Evolutionary conservation across 2,113 vertebrate genomes (phyloP), one percentile per base, ranked within the genome.

Genomic region (Ramphastos sulfuratus): DNA sequence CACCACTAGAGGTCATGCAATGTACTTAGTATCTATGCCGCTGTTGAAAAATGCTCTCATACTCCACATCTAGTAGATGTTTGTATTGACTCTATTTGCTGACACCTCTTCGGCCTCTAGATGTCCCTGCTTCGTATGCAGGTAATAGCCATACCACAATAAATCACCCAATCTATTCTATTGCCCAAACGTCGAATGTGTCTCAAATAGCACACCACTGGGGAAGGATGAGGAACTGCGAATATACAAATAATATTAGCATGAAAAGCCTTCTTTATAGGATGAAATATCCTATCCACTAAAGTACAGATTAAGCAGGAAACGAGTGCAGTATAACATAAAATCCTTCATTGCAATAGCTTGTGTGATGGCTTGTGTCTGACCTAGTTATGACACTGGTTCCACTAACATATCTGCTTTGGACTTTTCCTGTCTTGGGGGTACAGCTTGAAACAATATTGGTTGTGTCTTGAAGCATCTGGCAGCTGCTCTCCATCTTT

Each of bases 1-100:
- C 58, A 83, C 93, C 96, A 75, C 96, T 96, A 96, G 94, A 96
- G 94, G 94, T 96, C 96, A 96, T 83, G 90, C 61, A 2, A 65
- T n/a, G 93, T 75, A 75, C 76, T 95, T 94, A 56, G 44, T 77
- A 94, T 83, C 85, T 90, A 95, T 93, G 85, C 90, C 64, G 92
- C 93, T 83, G 91, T 83, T 67, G 79, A 23, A 90, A 94, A 83
- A 63, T 18, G 56, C 80, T 91, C 35, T 87, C 52, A 79, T 55
- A 39, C 18, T 72, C 25, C 59, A 31, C 78, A 65, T 46, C 8
- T 33, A 56, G 52, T 21, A 23, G 56, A 27, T 56, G 23, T 85
- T 82, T 58, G 63, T 50, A 50, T 39, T n/a, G 31, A 15, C 6
- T 4, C 25, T 39, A 2, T 77, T 75, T 91, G 87, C 82, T 90